Base-by-base conservation (phyloP, 2,888 invertebrate genomes). In the Dasysyrphus tricinctus region DNA sequence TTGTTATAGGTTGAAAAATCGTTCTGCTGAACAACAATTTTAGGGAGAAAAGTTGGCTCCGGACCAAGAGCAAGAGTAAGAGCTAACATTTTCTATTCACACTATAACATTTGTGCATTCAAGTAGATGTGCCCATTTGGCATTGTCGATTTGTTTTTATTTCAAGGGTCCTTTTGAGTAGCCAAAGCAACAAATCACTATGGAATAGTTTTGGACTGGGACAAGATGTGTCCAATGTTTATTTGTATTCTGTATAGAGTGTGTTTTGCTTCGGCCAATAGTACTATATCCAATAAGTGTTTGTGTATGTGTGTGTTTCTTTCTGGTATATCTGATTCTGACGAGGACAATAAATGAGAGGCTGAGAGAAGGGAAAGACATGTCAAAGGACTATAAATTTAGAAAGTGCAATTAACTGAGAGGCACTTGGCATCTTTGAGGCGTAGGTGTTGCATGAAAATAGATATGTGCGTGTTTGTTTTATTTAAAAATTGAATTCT, bases 51-150 rank as follows among this genome's bases (percentile, higher is more conserved):
- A 75, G 24, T 63, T 85, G 81, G 81, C 85, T 78, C 39, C 19
- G 51, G 37, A 78, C 77, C 74, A 85, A 80, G 39, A 69, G 69
- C 39, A 73, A 80, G 39, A 69, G 69, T 32, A 73, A 67, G 44
- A 49, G 19, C 49, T 70, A 56, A 57, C 57, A 34, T 24, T 42
- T 80, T 80, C 80, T 69, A 85, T 85, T 85, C 69, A 80, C 84
- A 85, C 76, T 65, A 61, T 61, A 61, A n/a, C 67, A 80, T 85
- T 85, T 80, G 67, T 85, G 85, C 80, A 74, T 37, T 80, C 69
- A 74, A 49, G 72, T 76, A 74, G 49, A 56, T 75, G 76, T 57
- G 69, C 16, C 72, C 70, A 47, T 39, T 75, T 70, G 72, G 16
- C 49, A 56, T 49, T 67, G 57, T 44, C 65, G 72, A 77, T 75